Evolutionary conservation across 2,888 invertebrate genomes (phyloP).

Genomic region (Hydrotaea diabolus): DNA sequence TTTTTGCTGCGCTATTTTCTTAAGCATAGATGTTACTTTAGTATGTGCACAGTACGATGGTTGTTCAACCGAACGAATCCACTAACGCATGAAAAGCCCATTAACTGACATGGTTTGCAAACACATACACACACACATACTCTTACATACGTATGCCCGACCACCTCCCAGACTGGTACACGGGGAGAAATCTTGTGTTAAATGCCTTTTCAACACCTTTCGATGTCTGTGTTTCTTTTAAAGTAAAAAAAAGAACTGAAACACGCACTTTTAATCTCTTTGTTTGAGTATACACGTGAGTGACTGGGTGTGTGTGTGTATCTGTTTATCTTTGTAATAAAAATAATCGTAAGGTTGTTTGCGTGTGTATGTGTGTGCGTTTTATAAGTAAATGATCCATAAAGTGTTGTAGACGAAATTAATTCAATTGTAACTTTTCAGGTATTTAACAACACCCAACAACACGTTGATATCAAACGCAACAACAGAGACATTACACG

Average conservation of each 20-base stretch:
- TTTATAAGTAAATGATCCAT: conserved; percentile 35
- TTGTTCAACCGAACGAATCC: conserved; percentile 15
- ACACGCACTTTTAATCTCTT: conserved; percentile 36
- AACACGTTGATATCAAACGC: conserved; percentile 11
- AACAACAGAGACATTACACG: background rate
- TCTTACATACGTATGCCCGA: no score
- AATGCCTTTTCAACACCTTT: conserved; percentile 55
- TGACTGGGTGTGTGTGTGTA: background rate
- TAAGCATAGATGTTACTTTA: background rate
- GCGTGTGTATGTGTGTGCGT: background rate
- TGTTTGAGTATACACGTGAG: no score
- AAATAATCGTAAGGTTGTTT: conserved; percentile 6
- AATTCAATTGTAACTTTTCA: conserved; percentile 47
- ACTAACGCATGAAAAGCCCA: conserved; percentile 55
- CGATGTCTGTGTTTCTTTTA: background rate
- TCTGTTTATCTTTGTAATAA: conserved; percentile 14
- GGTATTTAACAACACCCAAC: conserved; percentile 36
- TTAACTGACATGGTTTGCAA: conserved; percentile 47
- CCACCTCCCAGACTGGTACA: no score
- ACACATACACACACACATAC: background rate
- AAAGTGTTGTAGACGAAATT: conserved; percentile 21
- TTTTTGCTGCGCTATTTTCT: background rate
- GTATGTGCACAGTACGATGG: background rate
- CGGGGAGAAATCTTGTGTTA: conserved; percentile 49
- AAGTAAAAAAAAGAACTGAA: conserved; percentile 16